Conservation (phyloP, 2,888 invertebrate genomes). For the Leucoma salicis region DNA sequence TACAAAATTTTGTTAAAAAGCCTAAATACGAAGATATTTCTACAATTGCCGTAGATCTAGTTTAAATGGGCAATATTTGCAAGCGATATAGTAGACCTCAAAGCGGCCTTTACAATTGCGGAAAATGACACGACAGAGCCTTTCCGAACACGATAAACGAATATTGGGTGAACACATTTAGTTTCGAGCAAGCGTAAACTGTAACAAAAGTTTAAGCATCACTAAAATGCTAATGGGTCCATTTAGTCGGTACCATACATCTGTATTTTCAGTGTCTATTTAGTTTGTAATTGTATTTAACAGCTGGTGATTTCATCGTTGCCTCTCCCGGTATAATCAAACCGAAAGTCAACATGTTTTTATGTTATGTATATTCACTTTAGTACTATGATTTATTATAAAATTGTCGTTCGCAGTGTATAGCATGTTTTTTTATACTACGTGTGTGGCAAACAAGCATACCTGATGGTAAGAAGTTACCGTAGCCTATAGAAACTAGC, state of each 20-base stretch:
- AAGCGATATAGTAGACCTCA: conserved; percentile 47
- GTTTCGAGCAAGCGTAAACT: conserved; percentile 30
- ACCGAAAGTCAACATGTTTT: too few species aligned
- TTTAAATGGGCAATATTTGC: conserved; percentile 43
- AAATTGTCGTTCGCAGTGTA: conserved; percentile 34
- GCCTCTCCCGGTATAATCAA: too few species aligned
- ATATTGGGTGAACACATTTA: conserved; percentile 39
- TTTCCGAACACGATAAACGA: conserved; percentile 39
- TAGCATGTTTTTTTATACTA: too few species aligned
- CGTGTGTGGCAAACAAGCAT: too few species aligned
- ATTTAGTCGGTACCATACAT: too few species aligned
- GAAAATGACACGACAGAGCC: conserved; percentile 50
- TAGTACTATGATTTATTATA: too few species aligned
- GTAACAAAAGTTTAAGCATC: conserved; percentile 36
- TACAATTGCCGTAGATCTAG: conserved; percentile 38
- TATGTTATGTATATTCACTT: conserved; percentile 36
- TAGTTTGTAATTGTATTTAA: too few species aligned
- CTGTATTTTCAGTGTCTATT: too few species aligned
- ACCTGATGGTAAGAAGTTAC: too few species aligned
- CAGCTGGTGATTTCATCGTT: too few species aligned
- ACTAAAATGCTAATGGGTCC: conserved; percentile 38
- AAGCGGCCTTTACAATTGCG: conserved; percentile 58
- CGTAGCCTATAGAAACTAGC: too few species aligned
- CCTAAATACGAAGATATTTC: conserved; percentile 27
- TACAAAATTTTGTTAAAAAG: conserved; percentile 26